Percentiles rank a stretch among this genome's conserved stretches.
These are phyloP conservation scores for Steatornis caripensis DNA, from an alignment of 2,113 vertebrate genomes.

Conservation along the genomic window DNA sequence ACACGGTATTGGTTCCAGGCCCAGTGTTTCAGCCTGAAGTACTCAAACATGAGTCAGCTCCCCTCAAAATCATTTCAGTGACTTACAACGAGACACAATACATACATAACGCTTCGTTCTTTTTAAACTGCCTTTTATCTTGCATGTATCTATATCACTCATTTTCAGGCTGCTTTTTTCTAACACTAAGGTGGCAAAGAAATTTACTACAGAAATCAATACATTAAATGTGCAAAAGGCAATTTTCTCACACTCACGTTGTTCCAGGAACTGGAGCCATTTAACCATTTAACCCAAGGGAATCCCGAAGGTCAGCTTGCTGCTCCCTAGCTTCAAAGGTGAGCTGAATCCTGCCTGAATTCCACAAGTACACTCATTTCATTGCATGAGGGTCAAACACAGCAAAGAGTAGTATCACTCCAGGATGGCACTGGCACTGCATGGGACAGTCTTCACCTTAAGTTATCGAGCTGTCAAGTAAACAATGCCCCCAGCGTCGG, in stretches of 20 bases:
- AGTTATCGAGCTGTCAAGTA: not conserved
- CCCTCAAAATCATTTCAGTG: not conserved
- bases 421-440: not conserved
- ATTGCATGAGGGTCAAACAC: not conserved
- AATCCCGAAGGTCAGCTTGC: not conserved
- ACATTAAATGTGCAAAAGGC: not conserved
- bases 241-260: not conserved
- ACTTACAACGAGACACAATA: not conserved
- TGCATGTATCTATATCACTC: not conserved
- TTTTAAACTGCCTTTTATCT: not conserved
- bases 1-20: constrained; percentile 17
- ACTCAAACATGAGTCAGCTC: constrained; percentile 41
- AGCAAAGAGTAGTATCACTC: not conserved
- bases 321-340: not conserved
- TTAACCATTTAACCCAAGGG: not conserved
- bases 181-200: not conserved
- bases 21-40: constrained; percentile 44
- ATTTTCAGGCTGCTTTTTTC: not conserved
- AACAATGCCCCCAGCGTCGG: rapidly evolving
- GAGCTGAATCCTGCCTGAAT: not conserved
- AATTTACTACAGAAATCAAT: not conserved
- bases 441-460: not conserved
- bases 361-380: not conserved
- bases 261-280: not conserved
- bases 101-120: not conserved